These are phyloP conservation scores for Thysanoteuthis rhombus DNA, from an alignment of 2,888 invertebrate species.

Conservation along the genomic window DNA sequence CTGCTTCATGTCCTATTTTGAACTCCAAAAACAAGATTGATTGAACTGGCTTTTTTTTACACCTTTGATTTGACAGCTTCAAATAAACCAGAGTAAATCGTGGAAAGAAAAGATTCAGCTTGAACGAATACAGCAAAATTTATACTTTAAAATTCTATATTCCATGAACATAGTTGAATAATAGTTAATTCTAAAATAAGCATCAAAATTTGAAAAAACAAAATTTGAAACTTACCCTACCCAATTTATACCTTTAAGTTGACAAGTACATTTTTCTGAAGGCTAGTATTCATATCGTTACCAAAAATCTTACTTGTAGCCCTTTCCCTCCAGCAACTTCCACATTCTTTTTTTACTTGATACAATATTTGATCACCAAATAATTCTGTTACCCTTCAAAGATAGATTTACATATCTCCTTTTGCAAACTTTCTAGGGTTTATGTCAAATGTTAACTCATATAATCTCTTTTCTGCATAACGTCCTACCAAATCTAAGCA, in stretches of 20 bases:
- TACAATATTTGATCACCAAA: neutral
- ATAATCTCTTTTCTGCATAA: neutral
- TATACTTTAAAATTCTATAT: too few species aligned
- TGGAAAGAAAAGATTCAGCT: too few species aligned
- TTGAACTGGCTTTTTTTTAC: too few species aligned
- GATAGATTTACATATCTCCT: neutral
- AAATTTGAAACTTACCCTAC: too few species aligned
- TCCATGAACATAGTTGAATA: too few species aligned
- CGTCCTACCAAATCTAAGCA: neutral
- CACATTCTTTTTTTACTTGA: too few species aligned
- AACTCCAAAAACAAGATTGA: too few species aligned
- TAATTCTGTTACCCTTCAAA: neutral
- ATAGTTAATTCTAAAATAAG: too few species aligned
- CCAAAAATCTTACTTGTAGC: neutral
- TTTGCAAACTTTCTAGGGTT: neutral
- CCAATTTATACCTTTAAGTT: neutral
- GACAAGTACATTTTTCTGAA: neutral
- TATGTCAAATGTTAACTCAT: neutral
- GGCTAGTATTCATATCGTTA: neutral
- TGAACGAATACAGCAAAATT: too few species aligned
- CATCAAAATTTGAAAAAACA: too few species aligned
- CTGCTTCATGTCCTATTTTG: too few species aligned
- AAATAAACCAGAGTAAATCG: too few species aligned
- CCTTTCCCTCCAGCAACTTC: neutral
- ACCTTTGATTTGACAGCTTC: neutral